Conservation (phyloP, 1,140 invertebrate genomes). For the Pachyrhynchus sulphureomaculatus region DNA sequence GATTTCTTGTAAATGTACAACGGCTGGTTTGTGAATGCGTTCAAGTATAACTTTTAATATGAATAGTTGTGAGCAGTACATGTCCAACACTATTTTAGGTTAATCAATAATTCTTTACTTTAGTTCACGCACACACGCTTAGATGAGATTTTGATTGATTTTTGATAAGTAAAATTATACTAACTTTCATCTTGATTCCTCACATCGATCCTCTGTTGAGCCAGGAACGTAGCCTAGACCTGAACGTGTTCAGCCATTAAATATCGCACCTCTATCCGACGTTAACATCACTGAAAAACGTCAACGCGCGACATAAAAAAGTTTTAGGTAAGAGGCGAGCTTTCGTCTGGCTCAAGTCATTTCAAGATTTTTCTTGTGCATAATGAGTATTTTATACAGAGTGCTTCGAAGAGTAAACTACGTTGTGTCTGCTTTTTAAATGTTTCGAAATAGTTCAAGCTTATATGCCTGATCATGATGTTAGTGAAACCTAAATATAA, state of each 20-base stretch:
- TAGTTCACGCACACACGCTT: too few relatives aligned
- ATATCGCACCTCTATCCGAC: constrained; percentile 22
- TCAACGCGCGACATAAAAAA: constrained; percentile 19
- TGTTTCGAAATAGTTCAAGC: background rate
- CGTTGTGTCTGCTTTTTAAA: background rate
- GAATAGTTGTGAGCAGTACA: too few relatives aligned
- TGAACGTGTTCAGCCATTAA: constrained; percentile 8
- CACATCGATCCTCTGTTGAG: too few relatives aligned
- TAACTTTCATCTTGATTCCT: too few relatives aligned
- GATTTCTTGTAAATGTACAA: background rate
- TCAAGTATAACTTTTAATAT: too few relatives aligned
- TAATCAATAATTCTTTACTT: too few relatives aligned
- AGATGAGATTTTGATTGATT: too few relatives aligned
- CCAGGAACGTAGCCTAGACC: too few relatives aligned
- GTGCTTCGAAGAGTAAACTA: background rate
- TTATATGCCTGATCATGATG: background rate
- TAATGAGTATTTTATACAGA: constrained; percentile 9
- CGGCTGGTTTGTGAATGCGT: background rate
- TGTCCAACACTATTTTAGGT: too few relatives aligned
- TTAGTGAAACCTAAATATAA: too few relatives aligned
- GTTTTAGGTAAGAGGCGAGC: constrained; percentile 18
- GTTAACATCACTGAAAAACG: constrained; percentile 17
- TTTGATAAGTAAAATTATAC: too few relatives aligned
- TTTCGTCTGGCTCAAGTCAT: constrained; percentile 20
- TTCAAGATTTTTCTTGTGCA: constrained; percentile 12